Evolutionary conservation across 2,113 vertebrate species (phyloP), one percentile per base, ranked within the genome.

Genomic region (Rhipidura dahli): DNA sequence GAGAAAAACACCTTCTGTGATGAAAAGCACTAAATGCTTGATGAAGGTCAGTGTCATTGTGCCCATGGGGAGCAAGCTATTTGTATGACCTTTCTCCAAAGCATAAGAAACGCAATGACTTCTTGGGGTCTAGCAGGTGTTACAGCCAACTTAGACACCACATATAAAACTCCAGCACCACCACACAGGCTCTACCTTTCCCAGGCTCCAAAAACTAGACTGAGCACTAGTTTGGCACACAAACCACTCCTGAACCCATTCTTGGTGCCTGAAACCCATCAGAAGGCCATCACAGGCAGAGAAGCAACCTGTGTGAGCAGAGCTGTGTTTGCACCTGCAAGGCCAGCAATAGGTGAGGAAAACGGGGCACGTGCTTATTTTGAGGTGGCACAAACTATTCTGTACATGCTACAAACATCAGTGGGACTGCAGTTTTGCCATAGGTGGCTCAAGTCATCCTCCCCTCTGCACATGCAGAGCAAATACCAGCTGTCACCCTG

Each of bases 171-270:
- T 60, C 40, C 61, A 68, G 9, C 71, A 69, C 16, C 56, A 33
- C 14, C 0, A 0, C 4, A 3, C 1, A 1, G 22, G 47, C 35
- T 28, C 15, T 16, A 17, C 42, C 14, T 53, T 53, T 40, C 82
- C 66, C 33, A 45, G 37, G 42, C 26, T 93, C 63, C n/a, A 70
- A 59, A 76, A 85, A 42, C 3, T 0, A 87, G 49, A 49, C 8
- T 3, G 26, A 83, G 17, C 13, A 60, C n/a, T 22, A 24, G 4
- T 66, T 63, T 33, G 14, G 47, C 35, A 39, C 19, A 24, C 0
- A 0, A 17, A 60, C 31, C 45, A 33, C 20, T 69, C 49, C 85
- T 40, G n/a, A 79, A n/a, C 14, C 12, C 37, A n/a, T 14, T 79
- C 49, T 45, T 68, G 17, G 49, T 44, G 17, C 40, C 61, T 56